phyloP scores from a whole-genome alignment of 2,113 vertebrate species.

The Ancistrus triradiatus region DNA sequence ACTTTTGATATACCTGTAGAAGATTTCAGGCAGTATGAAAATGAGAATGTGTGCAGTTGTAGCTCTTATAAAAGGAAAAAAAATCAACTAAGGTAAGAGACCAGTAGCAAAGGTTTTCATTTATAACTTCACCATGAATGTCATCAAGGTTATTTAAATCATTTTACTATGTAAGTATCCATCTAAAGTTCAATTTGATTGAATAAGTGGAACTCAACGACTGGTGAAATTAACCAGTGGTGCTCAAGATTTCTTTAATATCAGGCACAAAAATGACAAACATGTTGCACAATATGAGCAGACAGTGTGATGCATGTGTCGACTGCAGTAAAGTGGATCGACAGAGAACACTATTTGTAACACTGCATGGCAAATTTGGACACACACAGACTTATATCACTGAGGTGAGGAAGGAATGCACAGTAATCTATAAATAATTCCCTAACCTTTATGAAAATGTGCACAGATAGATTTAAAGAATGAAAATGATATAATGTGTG shows the following conservation, averaged over 20 bases:
- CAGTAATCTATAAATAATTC: too few relatives aligned
- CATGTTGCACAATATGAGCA: constrained; percentile 73
- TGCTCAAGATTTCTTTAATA: constrained; percentile 78
- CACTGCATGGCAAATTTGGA: constrained; percentile 72
- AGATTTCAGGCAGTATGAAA: constrained; percentile 82
- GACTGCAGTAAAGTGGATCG: constrained; percentile 74
- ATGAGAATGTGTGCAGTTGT: constrained; percentile 81
- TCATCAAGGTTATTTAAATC: too few relatives aligned
- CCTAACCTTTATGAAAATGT: too few relatives aligned
- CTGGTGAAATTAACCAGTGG: constrained; percentile 69
- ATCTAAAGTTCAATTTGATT: too few relatives aligned
- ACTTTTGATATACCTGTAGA: constrained; percentile 80
- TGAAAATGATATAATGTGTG: not conserved
- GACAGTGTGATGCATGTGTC: constrained; percentile 68
- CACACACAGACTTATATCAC: not conserved
- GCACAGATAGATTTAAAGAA: not conserved
- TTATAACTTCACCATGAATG: too few relatives aligned
- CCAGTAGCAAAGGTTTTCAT: too few relatives aligned
- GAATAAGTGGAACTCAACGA: too few relatives aligned
- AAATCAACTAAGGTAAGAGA: not conserved
- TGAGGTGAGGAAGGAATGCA: too few relatives aligned
- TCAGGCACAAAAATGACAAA: constrained; percentile 78
- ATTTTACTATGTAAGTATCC: too few relatives aligned
- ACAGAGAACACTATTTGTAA: constrained; percentile 74
- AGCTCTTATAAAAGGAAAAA: constrained; percentile 69